phyloP scores from a whole-genome alignment of 2,888 invertebrate genomes.

The Vesta saturnalis region DNA sequence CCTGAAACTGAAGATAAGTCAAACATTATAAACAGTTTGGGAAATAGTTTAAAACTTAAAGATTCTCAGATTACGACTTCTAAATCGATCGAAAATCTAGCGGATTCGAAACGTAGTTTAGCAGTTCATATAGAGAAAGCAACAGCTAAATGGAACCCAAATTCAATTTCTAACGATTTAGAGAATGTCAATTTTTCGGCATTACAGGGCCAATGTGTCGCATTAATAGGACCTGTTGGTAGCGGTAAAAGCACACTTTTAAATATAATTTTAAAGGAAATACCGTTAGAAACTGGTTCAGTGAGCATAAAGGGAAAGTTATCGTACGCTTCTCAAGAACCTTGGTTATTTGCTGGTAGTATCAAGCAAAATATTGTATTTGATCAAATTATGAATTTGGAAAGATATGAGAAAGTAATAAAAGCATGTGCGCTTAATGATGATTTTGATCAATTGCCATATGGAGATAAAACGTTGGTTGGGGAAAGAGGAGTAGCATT shows the following conservation, averaged over 20 bases:
- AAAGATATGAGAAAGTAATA: slow-evolving; percentile 71
- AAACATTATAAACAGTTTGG: not conserved
- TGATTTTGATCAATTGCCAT: slow-evolving; percentile 76
- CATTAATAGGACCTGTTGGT: slow-evolving; percentile 68
- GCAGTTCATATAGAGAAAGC: slow-evolving; percentile 1
- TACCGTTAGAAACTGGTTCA: slow-evolving; percentile 72
- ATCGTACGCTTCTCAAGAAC: slow-evolving; percentile 83
- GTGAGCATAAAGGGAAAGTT: slow-evolving; percentile 73
- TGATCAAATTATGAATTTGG: slow-evolving; percentile 75
- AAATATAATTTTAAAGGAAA: slow-evolving; percentile 71
- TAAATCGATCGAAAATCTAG: not conserved
- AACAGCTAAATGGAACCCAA: slow-evolving; percentile 17
- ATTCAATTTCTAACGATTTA: not conserved
- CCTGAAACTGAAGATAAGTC: slow-evolving; percentile 53
- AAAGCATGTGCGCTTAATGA: slow-evolving; percentile 73
- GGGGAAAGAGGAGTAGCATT: slow-evolving; percentile 78
- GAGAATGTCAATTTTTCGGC: slow-evolving; percentile 36
- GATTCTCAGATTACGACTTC: not conserved
- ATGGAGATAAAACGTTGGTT: slow-evolving; percentile 81
- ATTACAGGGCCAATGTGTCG: slow-evolving; percentile 59
- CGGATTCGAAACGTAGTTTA: not conserved
- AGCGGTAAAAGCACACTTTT: slow-evolving; percentile 63
- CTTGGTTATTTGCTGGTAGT: slow-evolving; percentile 82
- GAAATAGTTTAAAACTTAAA: slow-evolving; percentile 49
- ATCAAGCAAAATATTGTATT: slow-evolving; percentile 91